phyloP scores from a whole-genome alignment of 2,888 invertebrate species.

The Tanytarsus gracilentus region DNA sequence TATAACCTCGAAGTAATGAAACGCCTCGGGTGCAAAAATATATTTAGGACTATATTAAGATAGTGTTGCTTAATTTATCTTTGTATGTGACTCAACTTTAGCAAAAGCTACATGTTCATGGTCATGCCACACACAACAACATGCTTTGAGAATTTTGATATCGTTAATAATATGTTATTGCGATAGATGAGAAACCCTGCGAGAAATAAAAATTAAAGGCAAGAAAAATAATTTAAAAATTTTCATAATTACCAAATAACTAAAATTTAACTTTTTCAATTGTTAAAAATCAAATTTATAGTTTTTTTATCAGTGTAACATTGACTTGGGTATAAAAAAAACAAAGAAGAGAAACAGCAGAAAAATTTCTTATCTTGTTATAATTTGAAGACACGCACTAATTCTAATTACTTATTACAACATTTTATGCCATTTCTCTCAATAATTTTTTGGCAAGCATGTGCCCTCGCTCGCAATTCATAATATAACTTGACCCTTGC shows the following conservation, averaged over 20 bases:
- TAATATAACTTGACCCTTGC: neutral
- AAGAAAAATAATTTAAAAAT: no score
- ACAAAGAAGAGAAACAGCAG: neutral
- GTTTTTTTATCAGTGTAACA: no score
- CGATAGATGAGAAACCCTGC: neutral
- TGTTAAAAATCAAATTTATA: no score
- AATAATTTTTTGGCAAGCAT: neutral
- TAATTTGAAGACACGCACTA: slow-evolving; percentile 23
- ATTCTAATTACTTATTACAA: slow-evolving; percentile 21
- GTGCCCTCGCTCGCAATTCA: neutral
- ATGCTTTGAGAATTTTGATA: slow-evolving; percentile 26
- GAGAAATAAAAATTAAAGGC: no score
- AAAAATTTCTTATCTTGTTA: slow-evolving; percentile 22
- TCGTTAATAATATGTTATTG: slow-evolving; percentile 22
- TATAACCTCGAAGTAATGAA: no score
- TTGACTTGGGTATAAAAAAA: no score
- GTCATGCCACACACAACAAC: neutral
- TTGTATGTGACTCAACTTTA: slow-evolving; percentile 17
- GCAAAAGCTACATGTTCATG: neutral
- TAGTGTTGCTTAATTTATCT: slow-evolving; percentile 15
- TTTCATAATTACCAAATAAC: no score
- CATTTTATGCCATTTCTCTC: neutral
- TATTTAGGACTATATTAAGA: neutral
- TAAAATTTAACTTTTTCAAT: no score
- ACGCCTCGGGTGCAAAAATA: neutral